Evolutionary conservation across 2,113 vertebrate species (phyloP), one percentile per base, ranked within the genome.

Genomic region (Eclectus roratus): DNA sequence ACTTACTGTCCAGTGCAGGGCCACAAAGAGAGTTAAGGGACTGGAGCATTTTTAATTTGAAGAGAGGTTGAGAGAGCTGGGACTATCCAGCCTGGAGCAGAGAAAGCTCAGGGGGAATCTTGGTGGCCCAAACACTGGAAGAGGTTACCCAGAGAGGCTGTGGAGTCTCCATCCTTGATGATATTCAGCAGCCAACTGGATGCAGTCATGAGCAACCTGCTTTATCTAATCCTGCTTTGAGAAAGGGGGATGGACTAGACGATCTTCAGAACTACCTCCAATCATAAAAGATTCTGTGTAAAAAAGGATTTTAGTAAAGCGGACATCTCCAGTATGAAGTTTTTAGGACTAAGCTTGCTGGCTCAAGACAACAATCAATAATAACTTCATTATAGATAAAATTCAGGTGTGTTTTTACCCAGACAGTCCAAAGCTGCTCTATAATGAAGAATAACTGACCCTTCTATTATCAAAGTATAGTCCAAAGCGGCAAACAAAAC

Each of bases 261-360:
- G 12, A 63, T n/a, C 47, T 74, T 47, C 53, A 74, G 39, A 74
- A 31, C 12, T 24, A 18, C 8, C 41, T 74, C 46, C 58, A 76
- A 58, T 31, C 5, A 50, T 39, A 68, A 9, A 9, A 29, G 6
- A 50, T 10, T 39, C 44, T 13, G 21, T 9, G 31, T 41, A 76
- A 46, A 61, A 29, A 61, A 28, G 20, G 24, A 81, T 76, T 88
- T 82, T 73, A 55, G 53, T 41, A 29, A 89, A 88, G 49, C 6
- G 74, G 64, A 69, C 35, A 76, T 52, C 41, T 95, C 39, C 72
- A 90, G 71, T 91, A 94, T 79, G 28, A 78, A 47, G 33, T 28
- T 80, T 86, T 92, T 74, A 79, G 79, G 69, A 86, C 64, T 74
- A 83, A 92, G 52, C 27, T 90, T 58, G 84, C 80, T 94, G 72